These are phyloP conservation scores for Eupithecia exiguata DNA, from an alignment of 2,888 invertebrate species.

Conservation along the genomic window DNA sequence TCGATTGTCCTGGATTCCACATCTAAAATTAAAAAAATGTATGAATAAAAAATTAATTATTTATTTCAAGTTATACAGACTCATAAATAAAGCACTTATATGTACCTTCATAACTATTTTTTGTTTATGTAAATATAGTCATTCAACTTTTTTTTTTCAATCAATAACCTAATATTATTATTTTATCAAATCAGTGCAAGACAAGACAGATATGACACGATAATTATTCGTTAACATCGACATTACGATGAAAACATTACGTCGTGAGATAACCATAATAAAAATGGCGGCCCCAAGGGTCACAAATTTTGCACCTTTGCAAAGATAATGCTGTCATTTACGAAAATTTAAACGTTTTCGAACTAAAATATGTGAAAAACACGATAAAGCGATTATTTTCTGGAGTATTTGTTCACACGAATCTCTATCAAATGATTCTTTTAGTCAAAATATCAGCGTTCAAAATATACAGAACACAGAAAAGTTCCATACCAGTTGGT, in stretches of 20 bases:
- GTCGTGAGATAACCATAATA: not conserved
- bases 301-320: not conserved
- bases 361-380: not conserved
- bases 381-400: slow-evolving; percentile 2
- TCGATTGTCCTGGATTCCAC: slow-evolving; percentile 4
- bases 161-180: not conserved
- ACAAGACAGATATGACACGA: not conserved
- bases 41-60: not conserved
- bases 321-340: slow-evolving; percentile 1
- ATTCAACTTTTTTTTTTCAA: not conserved
- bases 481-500: slow-evolving; percentile 1
- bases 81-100: not conserved
- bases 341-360: not conserved
- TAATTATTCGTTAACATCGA: slow-evolving; percentile 1
- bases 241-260: slow-evolving; percentile 4
- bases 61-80: not conserved
- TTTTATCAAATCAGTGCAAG: too few species aligned
- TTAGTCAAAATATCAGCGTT: not conserved
- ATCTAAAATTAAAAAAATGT: not conserved
- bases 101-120: not conserved
- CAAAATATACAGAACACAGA: not conserved
- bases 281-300: not conserved
- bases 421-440: not conserved
- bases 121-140: not conserved
- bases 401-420: not conserved